Conservation (phyloP, 2,113 vertebrate species). For the Strix aluco region DNA sequence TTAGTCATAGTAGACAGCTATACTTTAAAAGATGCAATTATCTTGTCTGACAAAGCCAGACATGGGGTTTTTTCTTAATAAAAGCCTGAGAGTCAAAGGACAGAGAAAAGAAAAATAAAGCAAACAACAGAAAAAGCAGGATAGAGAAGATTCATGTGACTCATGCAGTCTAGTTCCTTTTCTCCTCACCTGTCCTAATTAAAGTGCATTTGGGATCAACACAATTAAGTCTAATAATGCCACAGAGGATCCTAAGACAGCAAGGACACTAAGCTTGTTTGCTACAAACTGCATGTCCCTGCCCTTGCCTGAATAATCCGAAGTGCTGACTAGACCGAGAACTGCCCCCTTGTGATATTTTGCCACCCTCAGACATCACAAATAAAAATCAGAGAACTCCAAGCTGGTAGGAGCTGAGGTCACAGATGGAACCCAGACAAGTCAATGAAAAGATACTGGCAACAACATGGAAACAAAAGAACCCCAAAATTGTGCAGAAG, state of each 20-base stretch:
- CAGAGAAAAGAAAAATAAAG: background rate
- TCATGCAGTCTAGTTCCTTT: background rate
- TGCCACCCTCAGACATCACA: background rate
- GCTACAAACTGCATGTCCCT: background rate
- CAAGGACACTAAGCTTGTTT: background rate
- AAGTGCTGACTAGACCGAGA: background rate
- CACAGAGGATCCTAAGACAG: background rate
- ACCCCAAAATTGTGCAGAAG: background rate
- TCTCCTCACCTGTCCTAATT: background rate
- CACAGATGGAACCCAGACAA: background rate
- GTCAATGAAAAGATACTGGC: background rate
- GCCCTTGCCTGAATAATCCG: background rate
- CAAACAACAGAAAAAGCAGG: background rate
- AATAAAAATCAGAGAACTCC: background rate
- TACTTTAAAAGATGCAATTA: conserved; percentile 32
- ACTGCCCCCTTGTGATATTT: background rate
- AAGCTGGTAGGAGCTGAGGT: background rate
- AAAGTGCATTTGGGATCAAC: conserved; percentile 10
- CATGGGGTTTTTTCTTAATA: background rate
- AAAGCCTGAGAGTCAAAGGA: background rate
- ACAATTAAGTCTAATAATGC: conserved; percentile 5
- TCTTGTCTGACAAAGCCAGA: conserved; percentile 18
- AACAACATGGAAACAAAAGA: background rate
- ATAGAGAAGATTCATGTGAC: background rate
- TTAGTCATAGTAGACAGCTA: conserved; percentile 11